These are phyloP conservation scores for Dicerorhinus sumatrensis DNA, from an alignment of 2,113 vertebrate genomes.

Conservation along the genomic window DNA sequence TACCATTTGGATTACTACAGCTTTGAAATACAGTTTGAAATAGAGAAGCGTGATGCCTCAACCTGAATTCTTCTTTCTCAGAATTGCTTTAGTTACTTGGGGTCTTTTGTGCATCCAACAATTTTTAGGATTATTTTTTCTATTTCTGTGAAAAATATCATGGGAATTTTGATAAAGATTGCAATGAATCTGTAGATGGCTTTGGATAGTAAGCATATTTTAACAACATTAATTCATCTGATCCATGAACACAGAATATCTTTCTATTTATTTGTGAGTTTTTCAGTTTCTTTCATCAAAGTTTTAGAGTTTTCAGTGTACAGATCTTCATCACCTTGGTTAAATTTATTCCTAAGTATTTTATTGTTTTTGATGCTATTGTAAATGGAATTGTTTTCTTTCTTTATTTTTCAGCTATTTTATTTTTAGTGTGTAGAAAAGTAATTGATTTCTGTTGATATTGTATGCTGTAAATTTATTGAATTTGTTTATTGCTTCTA, in stretches of 20 bases:
- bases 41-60: background rate
- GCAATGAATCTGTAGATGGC: background rate
- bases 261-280: background rate
- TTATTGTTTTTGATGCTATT: no score
- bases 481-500: background rate
- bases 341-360: no score
- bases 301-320: background rate
- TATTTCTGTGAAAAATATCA: background rate
- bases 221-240: background rate
- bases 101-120: background rate
- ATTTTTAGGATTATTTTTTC: background rate
- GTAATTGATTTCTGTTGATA: background rate
- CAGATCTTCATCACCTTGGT: no score
- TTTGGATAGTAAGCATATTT: background rate
- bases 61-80: background rate
- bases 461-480: background rate
- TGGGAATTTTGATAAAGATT: background rate
- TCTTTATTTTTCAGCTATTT: no score
- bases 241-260: background rate
- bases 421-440: background rate
- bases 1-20: background rate
- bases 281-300: background rate
- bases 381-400: no score
- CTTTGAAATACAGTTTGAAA: background rate
- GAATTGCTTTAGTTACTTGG: background rate